phyloP scores from a whole-genome alignment of 1,140 invertebrate species.

The Magallana gigas region DNA sequence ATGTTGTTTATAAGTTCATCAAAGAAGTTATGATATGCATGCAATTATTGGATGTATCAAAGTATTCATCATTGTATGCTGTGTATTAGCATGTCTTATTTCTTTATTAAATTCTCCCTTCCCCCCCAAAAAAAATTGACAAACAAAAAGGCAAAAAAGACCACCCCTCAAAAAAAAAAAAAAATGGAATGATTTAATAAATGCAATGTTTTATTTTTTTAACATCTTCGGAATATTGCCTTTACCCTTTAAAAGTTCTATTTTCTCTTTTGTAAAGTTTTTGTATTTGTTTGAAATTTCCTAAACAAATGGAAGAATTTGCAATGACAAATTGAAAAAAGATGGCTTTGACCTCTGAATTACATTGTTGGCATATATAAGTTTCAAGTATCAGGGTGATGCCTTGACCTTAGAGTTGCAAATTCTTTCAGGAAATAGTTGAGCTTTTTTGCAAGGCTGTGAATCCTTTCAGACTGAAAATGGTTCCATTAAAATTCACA shows the following conservation, averaged over 20 bases:
- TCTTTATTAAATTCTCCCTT: too few species aligned
- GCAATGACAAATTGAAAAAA: not conserved
- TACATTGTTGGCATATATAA: not conserved
- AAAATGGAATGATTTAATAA: too few species aligned
- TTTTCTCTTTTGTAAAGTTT: not conserved
- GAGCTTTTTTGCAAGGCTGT: not conserved
- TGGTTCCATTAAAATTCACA: not conserved
- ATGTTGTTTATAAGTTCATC: too few species aligned
- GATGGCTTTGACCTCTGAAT: not conserved
- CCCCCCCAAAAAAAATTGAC: too few species aligned
- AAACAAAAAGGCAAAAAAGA: too few species aligned
- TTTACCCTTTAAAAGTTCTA: not conserved
- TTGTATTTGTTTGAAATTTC: not conserved
- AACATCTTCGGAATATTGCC: not conserved
- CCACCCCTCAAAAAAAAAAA: too few species aligned
- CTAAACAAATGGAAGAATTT: not conserved
- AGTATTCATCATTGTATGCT: too few species aligned
- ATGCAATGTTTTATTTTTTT: not conserved
- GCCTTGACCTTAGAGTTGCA: not conserved
- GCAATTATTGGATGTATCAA: too few species aligned
- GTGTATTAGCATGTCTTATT: too few species aligned
- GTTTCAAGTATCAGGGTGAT: too few species aligned
- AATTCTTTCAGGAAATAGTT: slow-evolving; percentile 11
- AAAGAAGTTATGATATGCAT: too few species aligned
- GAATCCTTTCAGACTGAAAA: not conserved